Base-by-base conservation (phyloP, 2,113 vertebrate species). In the Myrmecophaga tridactyla region DNA sequence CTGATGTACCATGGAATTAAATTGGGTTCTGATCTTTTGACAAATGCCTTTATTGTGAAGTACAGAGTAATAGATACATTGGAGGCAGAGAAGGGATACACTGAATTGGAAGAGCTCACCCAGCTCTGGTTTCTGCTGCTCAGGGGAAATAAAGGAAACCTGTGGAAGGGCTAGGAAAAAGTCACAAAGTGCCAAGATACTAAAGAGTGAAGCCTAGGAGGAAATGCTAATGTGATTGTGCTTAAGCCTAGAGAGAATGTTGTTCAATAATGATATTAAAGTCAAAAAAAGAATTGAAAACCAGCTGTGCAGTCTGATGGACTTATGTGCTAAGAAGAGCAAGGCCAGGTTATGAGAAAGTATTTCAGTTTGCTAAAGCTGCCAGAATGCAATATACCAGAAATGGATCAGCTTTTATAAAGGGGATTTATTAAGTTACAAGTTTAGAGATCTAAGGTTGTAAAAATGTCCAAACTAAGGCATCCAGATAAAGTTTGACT, bases 11-110 rank as follows among this genome's bases (percentile, higher is more conserved):
- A 23, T 11, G 82, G 34, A 80, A 73, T 82, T 89, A 43, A n/a
- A 78, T 58, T 20, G 25, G 73, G 14, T 85, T 63, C 14, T 78
- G n/a, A 72, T 65, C 36, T 63, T 51, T 83, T 90, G 73, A 85
- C 7, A 53, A 46, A 53, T 21, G 53, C 17, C 31, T 81, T 88
- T 51, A 25, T 58, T 88, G 41, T 62, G 17, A 77, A 36, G n/a
- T 67, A 93, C 53, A 93, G 18, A 84, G 3, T 25, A 7, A 12
- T 25, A 65, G 29, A 31, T 18, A 29, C 1, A 13, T 18, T 18
- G 23, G 60, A 46, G 25, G 53, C 13, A 89, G 53, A 29, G 65
- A 92, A 51, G 46, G 18, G 46, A 31, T 36, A 86, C 76, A 39
- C 5, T 43, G 5, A 67, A 53, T 41, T 36, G 46, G 39, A 88